A percentile compares a stretch with the other conserved stretches of the same genome.
These are phyloP conservation scores for Rhodophaea formosa DNA, from an alignment of 2,888 invertebrate species.

Conservation along the genomic window DNA sequence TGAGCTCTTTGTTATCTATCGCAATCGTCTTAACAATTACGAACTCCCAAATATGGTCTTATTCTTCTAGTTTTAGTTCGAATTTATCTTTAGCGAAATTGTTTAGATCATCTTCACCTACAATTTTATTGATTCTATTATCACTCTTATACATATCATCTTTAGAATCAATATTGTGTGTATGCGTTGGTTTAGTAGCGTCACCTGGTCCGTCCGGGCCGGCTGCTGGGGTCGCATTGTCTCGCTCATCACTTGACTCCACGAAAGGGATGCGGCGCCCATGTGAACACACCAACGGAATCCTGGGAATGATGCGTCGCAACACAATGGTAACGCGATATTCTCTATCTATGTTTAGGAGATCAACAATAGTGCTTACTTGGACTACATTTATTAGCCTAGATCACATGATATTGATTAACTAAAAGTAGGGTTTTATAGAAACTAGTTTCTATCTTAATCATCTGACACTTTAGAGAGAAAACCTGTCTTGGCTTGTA, in stretches of 20 bases:
- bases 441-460: too few species aligned
- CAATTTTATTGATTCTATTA: conserved; percentile 18
- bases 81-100: conserved; percentile 41
- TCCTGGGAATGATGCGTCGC: conserved; percentile 62
- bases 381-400: conserved; percentile 2
- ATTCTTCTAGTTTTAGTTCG: conserved; percentile 42
- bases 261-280: conserved; percentile 73
- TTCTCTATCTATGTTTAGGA: conserved; percentile 32
- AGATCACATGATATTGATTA: not conserved
- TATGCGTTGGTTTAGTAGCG: conserved; percentile 31
- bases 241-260: conserved; percentile 75
- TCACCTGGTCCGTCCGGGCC: conserved; percentile 69
- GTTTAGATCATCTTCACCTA: conserved; percentile 40
- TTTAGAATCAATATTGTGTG: conserved; percentile 39
- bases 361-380: conserved; percentile 2
- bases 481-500: too few species aligned
- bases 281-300: conserved; percentile 69
- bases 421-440: not conserved
- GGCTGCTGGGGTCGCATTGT: conserved; percentile 67
- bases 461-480: too few species aligned
- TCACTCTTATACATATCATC: conserved; percentile 18
- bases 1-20: conserved; percentile 67
- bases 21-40: conserved; percentile 50
- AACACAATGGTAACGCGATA: conserved; percentile 67
- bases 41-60: conserved; percentile 38